Evolutionary conservation across 1,140 invertebrate species (phyloP).

Genomic region (Brachionus plicatilis): DNA sequence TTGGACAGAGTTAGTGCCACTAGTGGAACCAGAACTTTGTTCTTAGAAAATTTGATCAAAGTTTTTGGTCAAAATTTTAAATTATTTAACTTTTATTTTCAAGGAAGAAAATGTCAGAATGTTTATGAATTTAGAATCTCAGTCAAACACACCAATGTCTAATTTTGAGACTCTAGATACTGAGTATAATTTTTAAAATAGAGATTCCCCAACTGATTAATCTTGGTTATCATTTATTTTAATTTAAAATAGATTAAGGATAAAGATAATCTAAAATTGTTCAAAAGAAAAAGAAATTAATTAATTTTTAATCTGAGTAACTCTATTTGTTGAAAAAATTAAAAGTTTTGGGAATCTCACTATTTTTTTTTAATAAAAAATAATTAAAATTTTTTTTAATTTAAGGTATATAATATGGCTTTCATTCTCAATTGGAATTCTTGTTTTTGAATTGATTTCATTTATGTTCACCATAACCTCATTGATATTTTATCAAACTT

Average conservation of each 20-base stretch:
- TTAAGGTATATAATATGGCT: slow-evolving; percentile 35
- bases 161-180: not conserved
- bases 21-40: too few species aligned
- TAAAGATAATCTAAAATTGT: too few species aligned
- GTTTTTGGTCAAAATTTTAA: not conserved
- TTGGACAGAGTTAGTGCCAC: slow-evolving; percentile 22
- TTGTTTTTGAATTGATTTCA: not conserved
- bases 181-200: not conserved
- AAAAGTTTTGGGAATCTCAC: not conserved
- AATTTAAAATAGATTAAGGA: too few species aligned
- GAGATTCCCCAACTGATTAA: too few species aligned
- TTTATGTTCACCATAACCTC: slow-evolving; percentile 22
- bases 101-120: not conserved
- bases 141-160: not conserved
- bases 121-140: not conserved
- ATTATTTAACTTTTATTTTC: not conserved
- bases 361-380: not conserved
- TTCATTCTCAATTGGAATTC: slow-evolving; percentile 7
- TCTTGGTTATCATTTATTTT: too few species aligned
- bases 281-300: too few species aligned
- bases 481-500: slow-evolving; percentile 18
- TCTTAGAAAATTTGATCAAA: too few species aligned
- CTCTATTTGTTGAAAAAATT: too few species aligned
- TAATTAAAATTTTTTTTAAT: not conserved
- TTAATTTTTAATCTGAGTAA: too few species aligned